Base-by-base conservation (phyloP, 2,797 vertebrate species). In the Dallia pectoralis region DNA sequence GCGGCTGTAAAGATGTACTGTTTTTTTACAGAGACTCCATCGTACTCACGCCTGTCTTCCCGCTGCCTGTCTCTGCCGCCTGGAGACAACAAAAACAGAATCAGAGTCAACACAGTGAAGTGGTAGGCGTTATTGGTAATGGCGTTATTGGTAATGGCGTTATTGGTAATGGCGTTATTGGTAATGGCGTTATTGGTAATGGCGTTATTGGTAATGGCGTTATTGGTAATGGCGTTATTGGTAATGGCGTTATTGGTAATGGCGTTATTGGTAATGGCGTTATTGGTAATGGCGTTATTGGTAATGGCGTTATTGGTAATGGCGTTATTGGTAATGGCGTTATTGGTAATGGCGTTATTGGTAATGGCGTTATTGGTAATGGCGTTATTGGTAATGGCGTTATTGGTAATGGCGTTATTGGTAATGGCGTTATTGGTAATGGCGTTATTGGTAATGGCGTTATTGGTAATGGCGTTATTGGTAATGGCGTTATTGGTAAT, bases 11-110 rank as follows among this genome's bases (percentile, higher is more conserved):
- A 44, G 5, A 12, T n/a, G 19, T 14, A n/a, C 18, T 1, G 22
- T 8, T 14, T 56, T 56, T 25, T n/a, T n/a, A 12, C 8, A 11
- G 22, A 22, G 4, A 53, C 19, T 53, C 18, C n/a, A 9, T 12
- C n/a, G 22, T 53, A 96, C 97, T 94, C 92, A 99, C 98, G 77
- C 98, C 98, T 65, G 98, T 99, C 93, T 99, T 99, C n/a, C 98
- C 98, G 74, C 98, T 99, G 1, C 98, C 98, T 0, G 98, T 99
- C 92, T 99, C 98, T 82, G 98, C 98, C 84, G 98, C 98, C 97
- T 99, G 56, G 7, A 69, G 12, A 74, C 40, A 14, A 61, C 22
- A 56, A 22, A 2, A 51, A 51, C 49, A 27, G 11, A n/a, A 56
- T 9, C 0, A 3, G 7, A 56, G 19, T 59, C 53, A 59, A 59